Evolutionary conservation across 2,797 vertebrate species (phyloP).

Genomic region (Chiroxiphia lanceolata): DNA sequence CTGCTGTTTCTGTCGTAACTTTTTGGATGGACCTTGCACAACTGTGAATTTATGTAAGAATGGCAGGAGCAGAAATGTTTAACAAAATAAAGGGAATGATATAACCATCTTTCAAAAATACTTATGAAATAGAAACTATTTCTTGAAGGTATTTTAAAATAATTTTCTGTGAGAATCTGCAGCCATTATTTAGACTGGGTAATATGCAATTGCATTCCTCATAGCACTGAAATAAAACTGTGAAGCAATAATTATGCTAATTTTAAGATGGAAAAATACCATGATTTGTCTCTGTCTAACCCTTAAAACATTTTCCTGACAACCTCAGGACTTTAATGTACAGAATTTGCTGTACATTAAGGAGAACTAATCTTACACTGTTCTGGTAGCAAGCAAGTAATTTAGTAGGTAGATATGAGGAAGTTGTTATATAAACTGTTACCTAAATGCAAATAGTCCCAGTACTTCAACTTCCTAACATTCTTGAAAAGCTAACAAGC

Average conservation of each 20-base stretch:
- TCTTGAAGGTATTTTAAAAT: background rate
- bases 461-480: background rate
- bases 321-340: background rate
- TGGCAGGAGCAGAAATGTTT: background rate
- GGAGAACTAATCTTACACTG: background rate
- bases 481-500: background rate
- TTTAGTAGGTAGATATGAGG: background rate
- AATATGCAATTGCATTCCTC: background rate
- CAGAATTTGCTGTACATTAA: background rate
- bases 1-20: background rate
- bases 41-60: background rate
- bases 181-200: background rate
- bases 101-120: background rate
- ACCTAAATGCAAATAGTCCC: background rate
- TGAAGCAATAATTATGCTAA: conserved; percentile 15
- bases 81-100: background rate
- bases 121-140: background rate
- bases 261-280: background rate
- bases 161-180: background rate
- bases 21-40: background rate
- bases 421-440: background rate
- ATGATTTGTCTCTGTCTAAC: background rate
- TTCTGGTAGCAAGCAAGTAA: background rate
- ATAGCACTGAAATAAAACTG: background rate
- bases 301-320: background rate